phyloP scores from a whole-genome alignment of 2,797 vertebrate species.

The Eospalax fontanierii region DNA sequence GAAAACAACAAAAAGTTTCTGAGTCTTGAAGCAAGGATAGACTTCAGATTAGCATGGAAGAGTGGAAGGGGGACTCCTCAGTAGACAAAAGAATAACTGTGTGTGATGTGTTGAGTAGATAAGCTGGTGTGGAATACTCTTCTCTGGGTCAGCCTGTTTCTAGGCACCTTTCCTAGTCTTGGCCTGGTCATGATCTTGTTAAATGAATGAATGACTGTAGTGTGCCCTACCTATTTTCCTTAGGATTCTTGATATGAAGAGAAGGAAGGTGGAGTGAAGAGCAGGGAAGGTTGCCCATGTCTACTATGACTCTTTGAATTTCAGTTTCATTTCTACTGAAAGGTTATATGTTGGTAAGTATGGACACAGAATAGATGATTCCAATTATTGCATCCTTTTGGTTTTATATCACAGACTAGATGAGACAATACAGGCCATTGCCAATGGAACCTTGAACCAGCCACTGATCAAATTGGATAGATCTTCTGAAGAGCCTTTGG shows the following conservation, averaged over 20 bases:
- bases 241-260: conserved; percentile 46
- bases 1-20: neutral
- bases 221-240: conserved; percentile 47
- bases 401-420: conserved; percentile 92
- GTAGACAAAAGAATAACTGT: neutral
- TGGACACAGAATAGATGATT: conserved; percentile 41
- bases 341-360: conserved; percentile 47
- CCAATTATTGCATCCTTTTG: conserved; percentile 62
- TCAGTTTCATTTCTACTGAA: conserved; percentile 58
- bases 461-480: conserved; percentile 77
- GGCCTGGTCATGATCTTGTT: conserved; percentile 23
- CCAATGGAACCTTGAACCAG: conserved; percentile 87
- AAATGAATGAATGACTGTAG: neutral
- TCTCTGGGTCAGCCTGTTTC: conserved; percentile 24
- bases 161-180: conserved; percentile 53
- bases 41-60: neutral
- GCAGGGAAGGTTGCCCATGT: neutral
- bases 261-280: neutral
- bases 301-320: conserved; percentile 55
- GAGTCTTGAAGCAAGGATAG: conserved; percentile 13
- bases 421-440: conserved; percentile 93
- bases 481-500: conserved; percentile 83
- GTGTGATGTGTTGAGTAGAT: neutral
- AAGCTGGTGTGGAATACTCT: conserved; percentile 35
- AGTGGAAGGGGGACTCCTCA: neutral